Conservation (phyloP, 2,888 invertebrate genomes). For the Andrena camellia region DNA sequence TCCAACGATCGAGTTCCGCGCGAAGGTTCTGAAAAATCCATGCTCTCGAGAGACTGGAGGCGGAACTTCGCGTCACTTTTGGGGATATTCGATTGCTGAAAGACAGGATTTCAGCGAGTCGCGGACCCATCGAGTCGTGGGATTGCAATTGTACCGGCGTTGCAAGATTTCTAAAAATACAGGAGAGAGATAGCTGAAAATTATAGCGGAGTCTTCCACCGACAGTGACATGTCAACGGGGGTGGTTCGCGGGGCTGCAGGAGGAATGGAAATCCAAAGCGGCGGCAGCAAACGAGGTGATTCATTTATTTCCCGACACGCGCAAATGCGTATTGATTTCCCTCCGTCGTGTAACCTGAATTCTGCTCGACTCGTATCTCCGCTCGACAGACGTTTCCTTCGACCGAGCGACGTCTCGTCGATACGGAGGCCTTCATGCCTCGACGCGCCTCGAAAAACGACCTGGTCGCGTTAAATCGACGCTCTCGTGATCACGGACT, state of each 20-base stretch:
- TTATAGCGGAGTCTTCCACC: not conserved
- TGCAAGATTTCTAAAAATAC: conserved; percentile 1
- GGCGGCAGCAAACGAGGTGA: conserved; percentile 35
- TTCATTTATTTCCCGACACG: conserved; percentile 51
- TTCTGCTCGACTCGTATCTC: conserved; percentile 13
- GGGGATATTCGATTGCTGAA: not conserved
- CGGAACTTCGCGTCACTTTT: not conserved
- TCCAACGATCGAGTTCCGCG: not conserved
- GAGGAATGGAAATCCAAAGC: conserved; percentile 23
- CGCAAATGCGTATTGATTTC: conserved; percentile 54
- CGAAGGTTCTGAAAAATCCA: not conserved
- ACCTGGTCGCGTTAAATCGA: not conserved
- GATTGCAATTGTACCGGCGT: conserved; percentile 12
- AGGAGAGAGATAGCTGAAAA: conserved; percentile 35
- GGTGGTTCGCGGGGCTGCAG: conserved; percentile 11
- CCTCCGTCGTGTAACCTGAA: conserved; percentile 10
- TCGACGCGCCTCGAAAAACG: not conserved
- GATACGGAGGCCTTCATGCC: conserved; percentile 6
- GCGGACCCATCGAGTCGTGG: not conserved
- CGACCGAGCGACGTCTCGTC: conserved; percentile 12
- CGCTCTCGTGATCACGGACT: not conserved
- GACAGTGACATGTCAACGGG: conserved; percentile 4
- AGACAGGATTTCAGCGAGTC: not conserved
- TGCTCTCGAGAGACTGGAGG: not conserved
- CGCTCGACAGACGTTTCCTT: conserved; percentile 15